Evolutionary conservation across 2,888 invertebrate species (phyloP), one percentile per base, ranked within the genome.

Genomic region (Coecobrya sp.): DNA sequence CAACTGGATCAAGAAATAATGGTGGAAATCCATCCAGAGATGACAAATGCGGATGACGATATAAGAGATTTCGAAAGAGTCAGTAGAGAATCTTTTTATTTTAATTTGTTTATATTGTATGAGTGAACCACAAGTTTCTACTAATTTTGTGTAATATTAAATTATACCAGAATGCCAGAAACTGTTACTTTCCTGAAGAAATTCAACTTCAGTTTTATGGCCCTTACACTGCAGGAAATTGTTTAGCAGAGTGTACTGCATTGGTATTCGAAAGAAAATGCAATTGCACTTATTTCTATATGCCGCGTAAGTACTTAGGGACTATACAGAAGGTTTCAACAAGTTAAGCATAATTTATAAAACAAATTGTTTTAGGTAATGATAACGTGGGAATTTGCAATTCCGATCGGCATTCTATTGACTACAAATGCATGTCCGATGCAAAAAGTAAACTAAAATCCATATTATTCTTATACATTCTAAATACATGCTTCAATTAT

Each of bases 251-350:
- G 25, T 93, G 93, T 19, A 82, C 82, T 11, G 59, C 89, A 13
- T 19, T 65, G 0, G 55, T 92, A 3, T 4, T 91, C 0, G 62
- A 27, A n/a, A 27, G 45, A 13, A 62, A 76, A 49, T 94, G 94
- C 55, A 92, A 92, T n/a, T 94, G 94, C 45, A 92, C 92, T 4
- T 92, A 73, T 7, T 93, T 93, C 30, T 93, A 90, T 68, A 92
- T 94, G 93, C 94, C 81, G 0, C 36, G 73, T 73, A 27, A 76
- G 81, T 27, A n/a, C n/a, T n/a, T n/a, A n/a, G n/a, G n/a, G n/a
- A n/a, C n/a, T n/a, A n/a, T n/a, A n/a, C n/a, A n/a, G n/a, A n/a
- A n/a, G n/a, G n/a, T n/a, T n/a, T n/a, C n/a, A n/a, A n/a, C n/a
- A n/a, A n/a, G n/a, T n/a, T n/a, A n/a, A n/a, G n/a, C n/a, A n/a